phyloP scores from a whole-genome alignment of 2,888 invertebrate species.

The Hanleya hanleyi region DNA sequence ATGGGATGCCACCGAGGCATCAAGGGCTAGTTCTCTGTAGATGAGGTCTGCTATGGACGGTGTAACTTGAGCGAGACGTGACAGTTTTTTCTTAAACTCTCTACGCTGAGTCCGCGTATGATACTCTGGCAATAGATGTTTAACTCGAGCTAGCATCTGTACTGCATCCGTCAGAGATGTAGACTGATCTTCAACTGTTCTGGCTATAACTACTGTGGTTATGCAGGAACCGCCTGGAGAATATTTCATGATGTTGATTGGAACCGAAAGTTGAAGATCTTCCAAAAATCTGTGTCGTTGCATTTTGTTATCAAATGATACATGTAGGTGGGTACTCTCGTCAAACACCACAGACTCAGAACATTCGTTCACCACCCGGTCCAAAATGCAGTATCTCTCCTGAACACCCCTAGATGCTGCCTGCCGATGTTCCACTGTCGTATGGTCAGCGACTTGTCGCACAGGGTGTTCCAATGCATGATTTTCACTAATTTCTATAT shows the following conservation, averaged over 20 bases:
- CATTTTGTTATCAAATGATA: constrained; percentile 4
- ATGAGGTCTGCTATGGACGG: constrained; percentile 28
- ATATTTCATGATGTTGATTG: constrained; percentile 28
- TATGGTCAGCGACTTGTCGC: constrained; percentile 21
- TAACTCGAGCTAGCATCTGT: constrained; percentile 11
- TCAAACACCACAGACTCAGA: constrained; percentile 28
- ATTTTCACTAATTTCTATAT: not conserved
- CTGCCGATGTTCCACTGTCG: constrained; percentile 3
- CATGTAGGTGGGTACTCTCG: constrained; percentile 12
- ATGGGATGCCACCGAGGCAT: constrained; percentile 21
- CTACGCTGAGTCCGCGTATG: constrained; percentile 32
- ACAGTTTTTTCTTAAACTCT: constrained; percentile 20
- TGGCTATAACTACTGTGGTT: constrained; percentile 19
- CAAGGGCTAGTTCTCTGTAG: constrained; percentile 31
- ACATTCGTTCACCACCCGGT: constrained; percentile 2
- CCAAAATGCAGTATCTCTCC: not conserved
- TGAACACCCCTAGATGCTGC: not conserved
- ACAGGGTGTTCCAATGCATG: constrained; percentile 20
- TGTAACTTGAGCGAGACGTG: constrained; percentile 17
- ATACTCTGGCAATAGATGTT: constrained; percentile 23
- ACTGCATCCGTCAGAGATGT: constrained; percentile 23
- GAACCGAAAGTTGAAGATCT: constrained; percentile 23
- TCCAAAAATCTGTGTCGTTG: constrained; percentile 21
- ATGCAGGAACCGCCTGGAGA: constrained; percentile 24
- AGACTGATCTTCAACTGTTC: not conserved